Percentiles rank a stretch among this genome's conserved stretches.
Conservation (phyloP, 2,797 vertebrate genomes). For the Lithobates pipiens region DNA sequence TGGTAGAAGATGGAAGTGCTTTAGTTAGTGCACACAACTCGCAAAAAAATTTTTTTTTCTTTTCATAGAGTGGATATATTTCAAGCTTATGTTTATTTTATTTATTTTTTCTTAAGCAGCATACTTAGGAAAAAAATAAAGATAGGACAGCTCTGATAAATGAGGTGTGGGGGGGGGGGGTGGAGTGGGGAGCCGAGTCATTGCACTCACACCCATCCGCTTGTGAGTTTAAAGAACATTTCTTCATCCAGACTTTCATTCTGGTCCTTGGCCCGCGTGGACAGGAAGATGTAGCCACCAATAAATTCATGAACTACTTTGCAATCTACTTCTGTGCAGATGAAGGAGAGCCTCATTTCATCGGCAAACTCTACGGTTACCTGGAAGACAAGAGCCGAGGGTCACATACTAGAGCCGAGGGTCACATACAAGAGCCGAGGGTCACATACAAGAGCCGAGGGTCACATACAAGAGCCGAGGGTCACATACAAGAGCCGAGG, state of each 20-base stretch:
- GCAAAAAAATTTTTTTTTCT: constrained; percentile 60
- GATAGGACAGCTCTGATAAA: constrained; percentile 77
- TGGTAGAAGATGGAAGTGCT: constrained; percentile 74
- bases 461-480: too few relatives aligned
- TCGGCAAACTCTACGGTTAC: constrained; percentile 97
- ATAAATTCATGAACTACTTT: constrained; percentile 99
- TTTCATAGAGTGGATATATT: constrained; percentile 73
- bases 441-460: too few relatives aligned
- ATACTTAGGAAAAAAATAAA: constrained; percentile 71
- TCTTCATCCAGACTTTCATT: constrained; percentile 98
- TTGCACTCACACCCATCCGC: constrained; percentile 91
- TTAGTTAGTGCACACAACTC: constrained; percentile 73
- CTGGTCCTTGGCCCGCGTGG: constrained; percentile 96
- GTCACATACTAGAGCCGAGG: too few relatives aligned
- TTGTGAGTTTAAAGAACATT: constrained; percentile 99
- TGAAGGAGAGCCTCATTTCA: constrained; percentile 92
- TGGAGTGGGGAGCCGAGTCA: not conserved
- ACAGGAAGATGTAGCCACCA: constrained; percentile 97
- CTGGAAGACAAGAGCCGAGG: constrained; percentile 68
- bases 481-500: too few relatives aligned
- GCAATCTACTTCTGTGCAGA: constrained; percentile 96
- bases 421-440: too few relatives aligned
- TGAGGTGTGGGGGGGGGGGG: constrained; percentile 67
- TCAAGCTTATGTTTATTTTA: constrained; percentile 77
- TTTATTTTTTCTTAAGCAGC: constrained; percentile 75